Percentiles rank a stretch among this genome's conserved stretches.
Evolutionary conservation across 2,113 vertebrate species (phyloP).

Genomic region (Setophaga petechia): DNA sequence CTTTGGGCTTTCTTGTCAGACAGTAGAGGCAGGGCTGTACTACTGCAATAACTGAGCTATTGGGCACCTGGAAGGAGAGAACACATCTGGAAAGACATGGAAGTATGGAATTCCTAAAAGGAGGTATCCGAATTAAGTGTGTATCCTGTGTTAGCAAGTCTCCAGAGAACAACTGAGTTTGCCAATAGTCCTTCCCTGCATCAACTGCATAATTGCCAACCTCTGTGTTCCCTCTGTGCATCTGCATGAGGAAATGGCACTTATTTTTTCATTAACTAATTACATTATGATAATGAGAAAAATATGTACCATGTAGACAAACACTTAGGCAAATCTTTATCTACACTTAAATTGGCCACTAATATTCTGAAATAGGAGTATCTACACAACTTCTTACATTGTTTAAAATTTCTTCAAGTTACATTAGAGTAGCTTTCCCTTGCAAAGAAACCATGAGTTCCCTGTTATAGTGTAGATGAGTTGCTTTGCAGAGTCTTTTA

Average conservation of each 20-base stretch:
- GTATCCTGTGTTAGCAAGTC: background rate
- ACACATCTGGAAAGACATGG: background rate
- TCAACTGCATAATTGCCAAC: background rate
- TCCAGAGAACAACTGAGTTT: background rate
- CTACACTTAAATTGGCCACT: background rate
- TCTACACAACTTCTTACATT: background rate
- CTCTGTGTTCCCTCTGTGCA: background rate
- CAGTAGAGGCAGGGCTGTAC: background rate
- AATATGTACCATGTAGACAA: background rate
- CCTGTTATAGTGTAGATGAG: background rate
- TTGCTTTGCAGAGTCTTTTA: background rate
- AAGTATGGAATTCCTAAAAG: background rate
- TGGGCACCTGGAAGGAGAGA: background rate
- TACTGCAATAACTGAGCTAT: background rate
- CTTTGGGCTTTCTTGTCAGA: background rate
- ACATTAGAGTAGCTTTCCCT: background rate
- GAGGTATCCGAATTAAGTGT: background rate
- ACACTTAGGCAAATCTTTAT: background rate
- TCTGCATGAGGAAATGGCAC: background rate
- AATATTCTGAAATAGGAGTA: background rate
- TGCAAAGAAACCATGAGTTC: background rate
- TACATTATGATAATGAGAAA: background rate
- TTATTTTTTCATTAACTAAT: background rate
- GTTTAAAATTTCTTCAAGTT: background rate
- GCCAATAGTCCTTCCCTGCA: background rate